Evolutionary conservation across 2,888 invertebrate genomes (phyloP).

Genomic region (Ligdia adustata): DNA sequence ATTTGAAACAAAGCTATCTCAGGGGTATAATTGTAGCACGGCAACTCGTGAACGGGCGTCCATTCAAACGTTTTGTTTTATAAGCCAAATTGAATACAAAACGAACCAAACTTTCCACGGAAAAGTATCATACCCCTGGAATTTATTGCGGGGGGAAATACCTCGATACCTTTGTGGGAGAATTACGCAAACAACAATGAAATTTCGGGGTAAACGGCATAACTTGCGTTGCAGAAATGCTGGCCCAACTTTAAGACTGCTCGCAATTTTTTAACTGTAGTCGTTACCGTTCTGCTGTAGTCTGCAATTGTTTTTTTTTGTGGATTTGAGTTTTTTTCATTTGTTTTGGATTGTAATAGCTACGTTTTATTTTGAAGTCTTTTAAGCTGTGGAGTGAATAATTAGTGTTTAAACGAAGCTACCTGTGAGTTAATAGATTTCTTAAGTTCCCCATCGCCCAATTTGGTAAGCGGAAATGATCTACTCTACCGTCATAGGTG

Average conservation of each 20-base stretch:
- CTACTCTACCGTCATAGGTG: too few relatives aligned
- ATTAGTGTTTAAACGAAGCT: too few relatives aligned
- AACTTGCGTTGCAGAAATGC: conserved; percentile 24
- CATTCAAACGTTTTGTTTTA: conserved; percentile 38
- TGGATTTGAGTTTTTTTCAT: not conserved
- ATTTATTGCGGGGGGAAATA: conserved; percentile 37
- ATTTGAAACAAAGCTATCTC: conserved; percentile 1
- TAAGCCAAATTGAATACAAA: conserved; percentile 49
- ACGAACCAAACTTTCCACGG: conserved; percentile 41
- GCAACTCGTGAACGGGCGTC: conserved; percentile 4
- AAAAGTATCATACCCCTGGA: conserved; percentile 35
- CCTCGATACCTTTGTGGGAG: conserved; percentile 33
- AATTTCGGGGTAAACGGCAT: conserved; percentile 25
- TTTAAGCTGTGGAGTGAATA: too few relatives aligned
- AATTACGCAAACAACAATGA: conserved; percentile 31
- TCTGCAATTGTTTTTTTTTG: not conserved
- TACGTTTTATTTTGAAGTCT: too few relatives aligned
- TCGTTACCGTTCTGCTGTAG: not conserved
- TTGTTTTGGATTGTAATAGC: not conserved
- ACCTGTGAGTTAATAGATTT: too few relatives aligned
- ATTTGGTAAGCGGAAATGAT: too few relatives aligned
- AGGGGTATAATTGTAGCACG: not conserved
- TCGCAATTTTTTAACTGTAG: conserved; percentile 8
- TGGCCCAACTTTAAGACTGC: conserved; percentile 16
- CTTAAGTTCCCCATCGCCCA: too few relatives aligned